Base-by-base conservation (phyloP, 1,140 invertebrate species). In the Eulimnadia texana region DNA sequence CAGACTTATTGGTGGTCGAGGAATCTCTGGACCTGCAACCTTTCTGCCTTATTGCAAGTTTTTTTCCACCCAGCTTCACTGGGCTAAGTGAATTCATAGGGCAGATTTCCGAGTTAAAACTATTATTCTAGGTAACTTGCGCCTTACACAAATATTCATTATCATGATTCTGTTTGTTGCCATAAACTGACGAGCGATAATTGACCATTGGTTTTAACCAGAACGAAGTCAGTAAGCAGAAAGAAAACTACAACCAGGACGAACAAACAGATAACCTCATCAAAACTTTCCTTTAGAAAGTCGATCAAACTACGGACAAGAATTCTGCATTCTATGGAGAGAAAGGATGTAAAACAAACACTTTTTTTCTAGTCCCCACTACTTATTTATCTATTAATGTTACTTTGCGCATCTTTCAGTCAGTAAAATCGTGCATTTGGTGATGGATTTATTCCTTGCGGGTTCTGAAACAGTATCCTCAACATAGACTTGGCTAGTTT, bases 391-490 rank as follows among this genome's bases (percentile, higher is more conserved):
- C n/a, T n/a, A n/a, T n/a, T n/a, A n/a, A n/a, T n/a, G n/a, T n/a
- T n/a, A n/a, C n/a, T n/a, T n/a, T n/a, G n/a, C n/a, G n/a, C n/a
- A n/a, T n/a, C n/a, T n/a, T n/a, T n/a, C n/a, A n/a, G n/a, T n/a
- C n/a, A n/a, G n/a, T n/a, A n/a, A n/a, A n/a, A n/a, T n/a, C n/a
- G n/a, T n/a, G n/a, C n/a, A n/a, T 96, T 93, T n/a, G n/a, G n/a
- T n/a, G n/a, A n/a, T n/a, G n/a, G n/a, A n/a, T n/a, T n/a, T n/a
- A n/a, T n/a, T n/a, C 76, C 85, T 86, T 1, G 91, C 90, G 63
- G 92, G 92, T 6, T 90, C 93, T 81, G 93, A 96, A 74, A 96
- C 92, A 0, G 90, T 93, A 22, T 92, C 93, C 65, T 92, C 85
- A 0, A 89, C 91, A 0, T 70, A 96, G 1, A 78, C 89, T 52